phyloP scores from a whole-genome alignment of 2,113 vertebrate species.

The Megaceryle maxima region DNA sequence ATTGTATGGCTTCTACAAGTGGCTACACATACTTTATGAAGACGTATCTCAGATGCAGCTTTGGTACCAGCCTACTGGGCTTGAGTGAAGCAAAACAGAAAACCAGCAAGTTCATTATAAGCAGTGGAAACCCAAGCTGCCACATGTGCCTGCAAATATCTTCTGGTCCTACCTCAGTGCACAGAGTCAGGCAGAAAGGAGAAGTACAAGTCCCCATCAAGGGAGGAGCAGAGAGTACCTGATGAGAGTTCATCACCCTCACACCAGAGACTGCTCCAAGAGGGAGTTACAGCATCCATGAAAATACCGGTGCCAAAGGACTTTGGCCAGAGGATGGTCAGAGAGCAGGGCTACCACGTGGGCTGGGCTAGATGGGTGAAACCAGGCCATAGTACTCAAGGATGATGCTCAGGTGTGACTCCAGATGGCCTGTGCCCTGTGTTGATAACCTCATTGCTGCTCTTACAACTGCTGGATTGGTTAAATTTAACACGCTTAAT shows the following conservation, averaged over 20 bases:
- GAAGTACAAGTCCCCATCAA: background rate
- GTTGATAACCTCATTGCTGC: background rate
- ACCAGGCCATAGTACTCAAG: rapidly evolving
- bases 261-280: background rate
- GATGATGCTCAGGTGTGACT: background rate
- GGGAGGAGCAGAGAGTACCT: background rate
- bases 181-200: background rate
- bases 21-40: background rate
- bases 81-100: background rate
- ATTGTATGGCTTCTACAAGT: background rate
- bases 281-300: background rate
- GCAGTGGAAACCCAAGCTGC: background rate
- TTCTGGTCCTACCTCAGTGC: background rate
- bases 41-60: background rate
- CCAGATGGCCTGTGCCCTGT: background rate
- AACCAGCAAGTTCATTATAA: background rate
- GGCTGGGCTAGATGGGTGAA: background rate
- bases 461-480: background rate
- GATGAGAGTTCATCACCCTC: rapidly evolving
- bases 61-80: background rate
- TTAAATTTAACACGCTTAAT: background rate
- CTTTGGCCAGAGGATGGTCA: background rate
- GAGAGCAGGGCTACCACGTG: rapidly evolving
- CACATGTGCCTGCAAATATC: background rate
- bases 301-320: background rate